Evolutionary conservation across 2,113 vertebrate genomes (phyloP).

Genomic region (Colossoma macropomum): DNA sequence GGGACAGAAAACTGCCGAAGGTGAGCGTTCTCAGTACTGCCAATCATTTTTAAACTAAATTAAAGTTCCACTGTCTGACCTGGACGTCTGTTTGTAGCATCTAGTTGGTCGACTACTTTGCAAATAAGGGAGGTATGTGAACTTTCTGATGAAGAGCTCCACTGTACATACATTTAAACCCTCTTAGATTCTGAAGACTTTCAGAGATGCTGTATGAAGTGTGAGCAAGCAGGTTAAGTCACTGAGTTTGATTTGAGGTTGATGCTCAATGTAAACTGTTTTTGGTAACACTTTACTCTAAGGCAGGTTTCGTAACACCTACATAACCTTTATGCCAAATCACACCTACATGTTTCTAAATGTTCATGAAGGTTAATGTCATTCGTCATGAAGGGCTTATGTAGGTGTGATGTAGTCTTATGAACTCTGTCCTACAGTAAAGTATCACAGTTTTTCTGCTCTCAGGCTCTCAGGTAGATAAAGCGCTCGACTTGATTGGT

Average conservation of each 20-base stretch:
- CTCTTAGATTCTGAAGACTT: slow-evolving; percentile 93
- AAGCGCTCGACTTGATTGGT: slow-evolving; percentile 89
- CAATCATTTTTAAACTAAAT: not conserved
- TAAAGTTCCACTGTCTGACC: not conserved
- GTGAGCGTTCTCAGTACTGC: slow-evolving; percentile 70
- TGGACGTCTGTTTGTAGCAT: slow-evolving; percentile 76
- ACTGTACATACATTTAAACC: slow-evolving; percentile 96
- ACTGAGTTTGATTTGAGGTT: not conserved
- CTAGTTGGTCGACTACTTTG: slow-evolving; percentile 94
- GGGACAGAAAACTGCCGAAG: slow-evolving; percentile 96
- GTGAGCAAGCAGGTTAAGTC: slow-evolving; percentile 73
- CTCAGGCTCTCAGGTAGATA: slow-evolving; percentile 89
- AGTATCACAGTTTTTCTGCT: no score
- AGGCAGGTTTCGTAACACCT: no score
- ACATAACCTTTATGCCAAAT: no score
- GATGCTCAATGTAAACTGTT: no score
- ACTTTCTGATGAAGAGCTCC: slow-evolving; percentile 91
- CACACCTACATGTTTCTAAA: no score
- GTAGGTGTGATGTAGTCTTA: no score
- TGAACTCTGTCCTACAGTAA: no score
- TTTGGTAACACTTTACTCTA: no score
- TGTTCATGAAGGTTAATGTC: no score
- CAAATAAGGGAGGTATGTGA: slow-evolving; percentile 92
- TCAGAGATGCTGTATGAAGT: slow-evolving; percentile 97
- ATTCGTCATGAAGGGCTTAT: no score